Conservation (phyloP, 2,888 invertebrate genomes). For the Masnerella sp. region DNA sequence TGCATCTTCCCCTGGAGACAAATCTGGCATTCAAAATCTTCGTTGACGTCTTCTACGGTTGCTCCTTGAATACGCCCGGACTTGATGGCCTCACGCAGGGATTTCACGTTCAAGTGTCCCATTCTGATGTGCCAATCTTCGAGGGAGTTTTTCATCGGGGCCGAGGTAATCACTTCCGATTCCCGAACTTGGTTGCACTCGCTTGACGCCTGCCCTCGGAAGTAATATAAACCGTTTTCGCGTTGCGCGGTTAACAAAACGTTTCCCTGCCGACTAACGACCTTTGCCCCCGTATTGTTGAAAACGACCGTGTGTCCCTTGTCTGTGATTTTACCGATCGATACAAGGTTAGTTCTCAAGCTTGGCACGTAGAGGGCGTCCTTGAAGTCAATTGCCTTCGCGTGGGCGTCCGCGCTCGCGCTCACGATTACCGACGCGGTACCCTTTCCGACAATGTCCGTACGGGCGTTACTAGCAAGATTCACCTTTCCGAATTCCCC, state of each 20-base stretch:
- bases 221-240: neutral
- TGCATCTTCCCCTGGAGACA: constrained; percentile 13
- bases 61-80: constrained; percentile 6
- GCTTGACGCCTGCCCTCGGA: too few species aligned
- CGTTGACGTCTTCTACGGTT: neutral
- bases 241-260: constrained; percentile 29
- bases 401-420: neutral
- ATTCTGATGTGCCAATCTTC: constrained; percentile 23
- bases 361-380: constrained; percentile 8
- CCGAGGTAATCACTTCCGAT: too few species aligned
- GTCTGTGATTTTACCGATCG: constrained; percentile 28
- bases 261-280: neutral
- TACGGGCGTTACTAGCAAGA: too few species aligned
- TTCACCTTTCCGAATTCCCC: too few species aligned
- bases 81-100: constrained; percentile 7
- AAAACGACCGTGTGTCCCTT: constrained; percentile 42
- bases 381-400: neutral
- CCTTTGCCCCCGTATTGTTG: constrained; percentile 9
- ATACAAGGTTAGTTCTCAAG: constrained; percentile 12
- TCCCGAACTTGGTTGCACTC: too few species aligned
- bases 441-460: too few species aligned
- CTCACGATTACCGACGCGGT: too few species aligned
- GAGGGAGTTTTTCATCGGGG: neutral
- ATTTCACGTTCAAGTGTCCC: constrained; percentile 19
- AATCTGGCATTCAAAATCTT: constrained; percentile 9